Evolutionary conservation across 2,113 vertebrate species (phyloP).

Genomic region (Rhinolophus ferrumequinum): DNA sequence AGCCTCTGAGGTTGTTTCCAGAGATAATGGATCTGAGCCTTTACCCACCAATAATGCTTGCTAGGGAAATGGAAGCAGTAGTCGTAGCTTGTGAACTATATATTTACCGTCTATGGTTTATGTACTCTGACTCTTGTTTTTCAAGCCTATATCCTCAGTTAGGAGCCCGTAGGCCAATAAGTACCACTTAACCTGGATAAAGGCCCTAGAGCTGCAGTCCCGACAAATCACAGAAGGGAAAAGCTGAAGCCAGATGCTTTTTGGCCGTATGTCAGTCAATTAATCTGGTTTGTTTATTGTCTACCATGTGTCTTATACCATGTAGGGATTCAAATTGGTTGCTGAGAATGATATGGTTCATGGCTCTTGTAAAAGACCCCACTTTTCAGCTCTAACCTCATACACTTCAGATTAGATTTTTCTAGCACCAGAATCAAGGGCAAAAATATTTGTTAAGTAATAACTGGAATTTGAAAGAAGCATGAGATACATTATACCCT

Average conservation of each 20-base stretch:
- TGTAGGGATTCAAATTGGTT: neutral
- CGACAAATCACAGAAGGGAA: neutral
- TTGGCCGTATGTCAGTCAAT: neutral
- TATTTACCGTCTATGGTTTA: neutral
- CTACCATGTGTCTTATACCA: neutral
- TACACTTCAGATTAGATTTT: slow-evolving; percentile 46
- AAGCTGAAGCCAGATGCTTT: neutral
- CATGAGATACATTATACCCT: slow-evolving; percentile 25
- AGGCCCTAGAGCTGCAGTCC: neutral
- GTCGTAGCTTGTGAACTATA: neutral
- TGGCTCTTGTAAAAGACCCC: neutral
- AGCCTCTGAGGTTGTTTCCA: neutral
- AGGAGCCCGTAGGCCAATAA: neutral
- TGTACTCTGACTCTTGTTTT: neutral
- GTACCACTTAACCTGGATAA: neutral
- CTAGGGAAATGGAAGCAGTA: neutral
- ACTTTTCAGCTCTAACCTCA: neutral
- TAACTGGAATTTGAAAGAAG: slow-evolving; percentile 50
- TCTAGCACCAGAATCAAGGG: slow-evolving; percentile 27
- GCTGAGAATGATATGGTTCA: neutral
- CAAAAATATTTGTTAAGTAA: slow-evolving; percentile 50
- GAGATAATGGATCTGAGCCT: neutral
- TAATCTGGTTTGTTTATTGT: slow-evolving; percentile 49
- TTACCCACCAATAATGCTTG: neutral
- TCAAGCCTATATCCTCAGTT: neutral